Percentiles rank a stretch among this genome's conserved stretches.
phyloP scores from a whole-genome alignment of 1,140 invertebrate genomes.

The Caenorhabditis tropicalis region DNA sequence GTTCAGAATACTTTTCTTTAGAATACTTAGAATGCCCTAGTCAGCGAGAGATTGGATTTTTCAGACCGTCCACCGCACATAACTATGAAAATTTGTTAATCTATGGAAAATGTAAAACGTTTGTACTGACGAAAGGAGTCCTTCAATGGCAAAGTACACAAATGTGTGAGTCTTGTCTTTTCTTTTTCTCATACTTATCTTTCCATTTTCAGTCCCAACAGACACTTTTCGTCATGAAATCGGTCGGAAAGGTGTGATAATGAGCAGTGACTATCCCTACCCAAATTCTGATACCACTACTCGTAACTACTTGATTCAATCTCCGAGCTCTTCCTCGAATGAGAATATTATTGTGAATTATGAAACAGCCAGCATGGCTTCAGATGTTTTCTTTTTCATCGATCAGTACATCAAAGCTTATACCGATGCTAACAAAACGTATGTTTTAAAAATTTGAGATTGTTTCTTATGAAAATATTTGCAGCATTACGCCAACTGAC shows the following conservation, averaged over 20 bases:
- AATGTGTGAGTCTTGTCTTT: not conserved
- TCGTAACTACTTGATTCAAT: not conserved
- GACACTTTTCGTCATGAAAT: not conserved
- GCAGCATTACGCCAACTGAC: not conserved
- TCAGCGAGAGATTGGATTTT: not conserved
- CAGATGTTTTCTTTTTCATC: not conserved
- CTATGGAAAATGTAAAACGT: not conserved
- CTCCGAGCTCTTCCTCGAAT: not conserved
- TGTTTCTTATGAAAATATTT: not conserved
- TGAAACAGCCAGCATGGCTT: not conserved
- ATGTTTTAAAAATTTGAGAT: no score
- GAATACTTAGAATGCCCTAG: not conserved
- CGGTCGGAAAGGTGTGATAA: not conserved
- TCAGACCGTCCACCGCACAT: not conserved
- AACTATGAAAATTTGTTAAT: not conserved
- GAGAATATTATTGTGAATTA: slow-evolving; percentile 29
- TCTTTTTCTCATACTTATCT: not conserved
- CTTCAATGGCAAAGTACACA: not conserved
- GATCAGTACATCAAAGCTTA: not conserved
- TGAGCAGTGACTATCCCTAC: not conserved
- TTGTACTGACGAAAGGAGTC: not conserved
- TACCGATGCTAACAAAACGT: no score
- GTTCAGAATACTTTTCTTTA: not conserved
- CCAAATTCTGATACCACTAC: no score
- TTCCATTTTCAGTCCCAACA: not conserved